phyloP scores from a whole-genome alignment of 2,888 invertebrate species.

The Aelia acuminata region DNA sequence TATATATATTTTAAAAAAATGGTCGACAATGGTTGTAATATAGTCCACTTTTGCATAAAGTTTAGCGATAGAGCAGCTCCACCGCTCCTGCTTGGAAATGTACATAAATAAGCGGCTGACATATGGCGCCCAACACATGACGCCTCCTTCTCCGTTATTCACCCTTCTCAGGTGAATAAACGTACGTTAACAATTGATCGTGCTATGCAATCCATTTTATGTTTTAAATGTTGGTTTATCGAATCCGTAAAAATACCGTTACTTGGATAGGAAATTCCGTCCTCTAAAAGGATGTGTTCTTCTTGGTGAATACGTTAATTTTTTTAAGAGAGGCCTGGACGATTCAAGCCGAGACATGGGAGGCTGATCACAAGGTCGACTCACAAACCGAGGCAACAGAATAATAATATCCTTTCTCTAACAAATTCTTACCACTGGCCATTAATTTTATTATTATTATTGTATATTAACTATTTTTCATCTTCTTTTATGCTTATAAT shows the following conservation, averaged over 20 bases:
- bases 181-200: no score
- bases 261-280: no score
- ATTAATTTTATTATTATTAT: not conserved
- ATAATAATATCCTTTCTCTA: not conserved
- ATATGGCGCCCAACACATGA: conserved; percentile 13
- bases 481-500: no score
- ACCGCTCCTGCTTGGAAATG: not conserved
- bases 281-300: no score
- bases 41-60: not conserved
- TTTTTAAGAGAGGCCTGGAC: not conserved
- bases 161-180: not conserved
- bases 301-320: no score
- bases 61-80: not conserved
- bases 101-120: not conserved
- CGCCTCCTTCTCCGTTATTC: not conserved
- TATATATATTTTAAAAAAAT: no score
- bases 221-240: no score
- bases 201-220: no score
- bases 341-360: not conserved
- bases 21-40: no score
- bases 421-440: not conserved
- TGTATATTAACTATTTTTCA: no score
- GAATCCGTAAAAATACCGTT: no score
- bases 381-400: not conserved
- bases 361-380: not conserved